Evolutionary conservation across 2,797 vertebrate species (phyloP), one percentile per base, ranked within the genome.

Genomic region (Peromyscus aztecus): DNA sequence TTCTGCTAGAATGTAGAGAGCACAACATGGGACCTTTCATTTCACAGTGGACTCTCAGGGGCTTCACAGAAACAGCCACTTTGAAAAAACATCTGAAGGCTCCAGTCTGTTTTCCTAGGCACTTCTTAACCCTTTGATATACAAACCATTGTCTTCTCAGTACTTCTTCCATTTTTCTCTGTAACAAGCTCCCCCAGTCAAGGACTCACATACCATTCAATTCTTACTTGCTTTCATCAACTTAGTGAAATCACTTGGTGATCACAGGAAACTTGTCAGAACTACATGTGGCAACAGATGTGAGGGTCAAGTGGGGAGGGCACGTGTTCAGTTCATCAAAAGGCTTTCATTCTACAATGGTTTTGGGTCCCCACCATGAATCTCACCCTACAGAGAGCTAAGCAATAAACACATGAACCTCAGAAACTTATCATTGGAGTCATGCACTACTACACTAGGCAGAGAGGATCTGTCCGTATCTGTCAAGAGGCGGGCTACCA

Each of bases 181-280:
- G 23, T 71, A 88, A 71, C 19, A 83, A 83, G 90, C 49, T 63
- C 63, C 34, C 57, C 8, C 89, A 29, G 14, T 24, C 91, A 40
- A 37, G 4, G 19, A 75, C 49, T 91, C 57, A 46, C 4, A 29
- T 2, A 52, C 46, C 55, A 57, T 57, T 29, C 49, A 73, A 23
- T 65, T 88, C 85, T 49, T 90, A 89, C 49, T 75, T 55, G 67
- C 76, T 59, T 67, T 57, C 40, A 91, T 1, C 3, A 12, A 90
- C 55, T 84, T 96, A 85, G 83, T 76, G 67, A 81, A 75, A 87
- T 84, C 91, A 76, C 85, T 92, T 16, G 65, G 29, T n/a, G 73
- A 84, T 84, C 77, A 29, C 0, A 5, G 37, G 5, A 29, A 52
- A 63, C 57, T 17, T 75, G 65, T 76, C 37, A 91, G 84, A 91